phyloP scores from a whole-genome alignment of 2,113 vertebrate genomes.

The Peromyscus maniculatus region DNA sequence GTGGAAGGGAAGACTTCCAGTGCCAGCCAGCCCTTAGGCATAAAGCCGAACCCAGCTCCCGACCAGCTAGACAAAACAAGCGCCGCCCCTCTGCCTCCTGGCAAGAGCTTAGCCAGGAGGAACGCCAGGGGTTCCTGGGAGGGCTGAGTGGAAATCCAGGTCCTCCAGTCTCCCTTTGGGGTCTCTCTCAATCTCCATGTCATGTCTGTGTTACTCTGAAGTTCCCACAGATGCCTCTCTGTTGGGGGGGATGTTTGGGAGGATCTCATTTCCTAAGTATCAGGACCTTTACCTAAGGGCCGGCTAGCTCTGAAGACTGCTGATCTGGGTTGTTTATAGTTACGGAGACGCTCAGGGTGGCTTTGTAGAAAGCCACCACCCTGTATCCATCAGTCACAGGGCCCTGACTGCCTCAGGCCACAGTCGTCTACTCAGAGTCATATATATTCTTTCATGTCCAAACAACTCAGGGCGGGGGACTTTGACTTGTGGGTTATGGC shows the following conservation, averaged over 20 bases:
- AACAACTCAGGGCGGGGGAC: background rate
- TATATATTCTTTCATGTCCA: background rate
- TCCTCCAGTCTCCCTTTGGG: background rate
- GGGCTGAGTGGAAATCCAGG: background rate
- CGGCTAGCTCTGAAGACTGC: background rate
- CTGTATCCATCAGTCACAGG: background rate
- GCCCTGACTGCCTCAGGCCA: background rate
- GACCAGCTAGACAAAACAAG: background rate
- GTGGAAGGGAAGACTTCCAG: background rate
- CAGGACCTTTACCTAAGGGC: background rate
- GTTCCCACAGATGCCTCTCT: background rate
- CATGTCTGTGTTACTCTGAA: background rate
- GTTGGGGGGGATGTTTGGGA: background rate
- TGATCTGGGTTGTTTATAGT: too few relatives aligned
- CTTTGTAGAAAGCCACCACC: background rate
- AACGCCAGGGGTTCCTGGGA: background rate
- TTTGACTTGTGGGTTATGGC: constrained; percentile 48
- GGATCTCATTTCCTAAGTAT: background rate
- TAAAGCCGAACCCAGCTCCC: background rate
- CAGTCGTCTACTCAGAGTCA: background rate
- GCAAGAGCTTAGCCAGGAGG: background rate
- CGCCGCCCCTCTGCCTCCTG: background rate
- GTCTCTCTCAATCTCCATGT: background rate
- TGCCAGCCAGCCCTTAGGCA: background rate
- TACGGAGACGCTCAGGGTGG: background rate